Conservation (phyloP, 2,888 invertebrate species). For the Drosophila mettleri region DNA sequence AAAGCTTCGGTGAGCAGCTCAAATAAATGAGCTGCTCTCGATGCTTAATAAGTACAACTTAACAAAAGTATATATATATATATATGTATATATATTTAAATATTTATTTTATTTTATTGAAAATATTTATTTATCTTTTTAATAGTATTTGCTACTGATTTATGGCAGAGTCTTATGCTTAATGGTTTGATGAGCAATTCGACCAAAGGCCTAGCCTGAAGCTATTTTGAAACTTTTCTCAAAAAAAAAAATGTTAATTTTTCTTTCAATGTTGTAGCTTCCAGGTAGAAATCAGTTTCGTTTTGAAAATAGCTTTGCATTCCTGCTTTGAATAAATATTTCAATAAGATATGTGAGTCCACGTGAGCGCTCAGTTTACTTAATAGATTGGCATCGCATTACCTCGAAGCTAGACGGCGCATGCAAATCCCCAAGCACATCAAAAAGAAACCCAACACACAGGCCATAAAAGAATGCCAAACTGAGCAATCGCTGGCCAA, state of each 20-base stretch:
- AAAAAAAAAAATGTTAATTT: not conserved
- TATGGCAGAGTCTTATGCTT: too few species aligned
- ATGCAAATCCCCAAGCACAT: conserved; percentile 63
- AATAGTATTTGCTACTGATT: too few species aligned
- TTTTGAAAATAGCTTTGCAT: not conserved
- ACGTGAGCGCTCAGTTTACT: conserved; percentile 29
- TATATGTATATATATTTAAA: too few species aligned
- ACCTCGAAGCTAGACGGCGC: conserved; percentile 22
- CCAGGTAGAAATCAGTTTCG: conserved; percentile 1
- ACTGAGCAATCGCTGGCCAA: conserved; percentile 57
- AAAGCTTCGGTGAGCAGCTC: not conserved
- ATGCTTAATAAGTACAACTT: too few species aligned
- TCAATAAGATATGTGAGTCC: conserved; percentile 6
- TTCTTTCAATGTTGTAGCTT: not conserved
- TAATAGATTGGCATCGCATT: conserved; percentile 44
- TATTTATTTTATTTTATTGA: too few species aligned
- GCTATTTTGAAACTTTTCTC: not conserved
- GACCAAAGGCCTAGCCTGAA: not conserved
- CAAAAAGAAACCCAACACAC: conserved; percentile 34
- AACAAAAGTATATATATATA: too few species aligned
- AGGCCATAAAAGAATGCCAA: conserved; percentile 56
- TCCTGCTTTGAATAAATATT: not conserved
- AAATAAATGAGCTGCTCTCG: too few species aligned
- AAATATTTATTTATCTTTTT: too few species aligned
- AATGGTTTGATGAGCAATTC: too few species aligned